A percentile compares a stretch with the other conserved stretches of the same genome.
phyloP scores from a whole-genome alignment of 2,888 invertebrate species.

The Helicoverpa assulta region DNA sequence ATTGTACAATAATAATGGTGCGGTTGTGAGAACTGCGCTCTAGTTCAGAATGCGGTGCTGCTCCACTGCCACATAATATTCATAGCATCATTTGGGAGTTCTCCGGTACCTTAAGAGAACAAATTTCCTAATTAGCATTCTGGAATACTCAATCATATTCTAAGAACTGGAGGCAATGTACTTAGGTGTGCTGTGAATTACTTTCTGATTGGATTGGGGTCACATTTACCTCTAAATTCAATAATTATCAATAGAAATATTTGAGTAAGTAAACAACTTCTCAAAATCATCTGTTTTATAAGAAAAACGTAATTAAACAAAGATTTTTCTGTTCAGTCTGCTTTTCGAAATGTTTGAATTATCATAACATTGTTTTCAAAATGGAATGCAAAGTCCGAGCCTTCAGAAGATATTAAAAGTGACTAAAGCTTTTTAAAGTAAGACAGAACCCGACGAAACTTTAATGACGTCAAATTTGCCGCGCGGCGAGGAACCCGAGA shows the following conservation, averaged over 20 bases:
- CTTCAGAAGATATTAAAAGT: conserved; percentile 35
- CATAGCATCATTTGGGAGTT: conserved; percentile 16
- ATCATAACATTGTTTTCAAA: conserved; percentile 25
- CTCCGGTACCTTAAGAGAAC: conserved; percentile 20
- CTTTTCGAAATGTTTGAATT: conserved; percentile 38
- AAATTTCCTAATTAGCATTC: conserved; percentile 3
- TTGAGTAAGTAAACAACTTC: too few species aligned
- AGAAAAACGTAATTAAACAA: conserved; percentile 38
- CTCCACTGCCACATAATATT: conserved; percentile 22
- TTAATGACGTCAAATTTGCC: conserved; percentile 52
- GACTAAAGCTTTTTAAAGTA: conserved; percentile 29
- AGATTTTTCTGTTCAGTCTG: conserved; percentile 43
- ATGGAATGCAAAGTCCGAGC: conserved; percentile 24
- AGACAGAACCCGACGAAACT: conserved; percentile 11
- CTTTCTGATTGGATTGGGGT: not conserved
- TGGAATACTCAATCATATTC: not conserved
- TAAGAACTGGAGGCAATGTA: not conserved
- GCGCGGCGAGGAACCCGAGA: conserved; percentile 14
- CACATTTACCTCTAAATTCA: not conserved
- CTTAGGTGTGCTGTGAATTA: not conserved
- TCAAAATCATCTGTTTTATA: conserved; percentile 40
- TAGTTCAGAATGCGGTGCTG: conserved; percentile 71
- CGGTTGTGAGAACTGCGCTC: conserved; percentile 55
- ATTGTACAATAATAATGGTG: conserved; percentile 80
- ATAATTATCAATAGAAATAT: not conserved